phyloP scores from a whole-genome alignment of 2,113 vertebrate genomes.

The Misgurnus anguillicaudatus region DNA sequence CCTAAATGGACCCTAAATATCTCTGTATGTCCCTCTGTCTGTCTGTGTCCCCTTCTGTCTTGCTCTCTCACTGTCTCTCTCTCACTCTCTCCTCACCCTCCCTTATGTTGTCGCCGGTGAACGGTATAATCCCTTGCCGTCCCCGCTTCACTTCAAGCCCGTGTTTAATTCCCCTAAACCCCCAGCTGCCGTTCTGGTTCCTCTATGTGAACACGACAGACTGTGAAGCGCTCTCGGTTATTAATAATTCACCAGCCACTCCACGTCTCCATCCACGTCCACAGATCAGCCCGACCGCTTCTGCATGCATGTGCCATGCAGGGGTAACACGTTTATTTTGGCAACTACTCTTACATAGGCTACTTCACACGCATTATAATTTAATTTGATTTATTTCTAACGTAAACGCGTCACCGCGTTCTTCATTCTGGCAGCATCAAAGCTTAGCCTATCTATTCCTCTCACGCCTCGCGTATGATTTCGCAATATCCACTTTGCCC shows the following conservation, averaged over 20 bases:
- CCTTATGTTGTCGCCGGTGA: conserved; percentile 70
- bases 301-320: conserved; percentile 10
- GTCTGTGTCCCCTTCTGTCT: conserved; percentile 51
- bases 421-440: conserved; percentile 5
- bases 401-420: conserved; percentile 20
- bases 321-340: conserved; percentile 32
- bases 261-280: conserved; percentile 65
- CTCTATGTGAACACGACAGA: conserved; percentile 74
- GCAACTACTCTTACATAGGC: not conserved
- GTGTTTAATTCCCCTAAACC: conserved; percentile 81
- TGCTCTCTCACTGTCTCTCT: conserved; percentile 57
- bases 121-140: conserved; percentile 77
- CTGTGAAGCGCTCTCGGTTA: conserved; percentile 74
- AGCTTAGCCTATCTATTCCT: not conserved
- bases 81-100: conserved; percentile 32
- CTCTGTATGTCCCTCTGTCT: conserved; percentile 53
- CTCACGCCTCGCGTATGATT: conserved; percentile 35
- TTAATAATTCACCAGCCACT: conserved; percentile 80
- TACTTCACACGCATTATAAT: conserved; percentile 11
- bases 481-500: conserved; percentile 50
- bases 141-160: conserved; percentile 76
- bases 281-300: conserved; percentile 56
- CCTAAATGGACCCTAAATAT: not conserved
- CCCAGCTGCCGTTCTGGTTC: conserved; percentile 79
- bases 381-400: not conserved